These are phyloP conservation scores for Rhabdophis nuchalis DNA, from an alignment of 2,797 vertebrate species.

Conservation along the genomic window DNA sequence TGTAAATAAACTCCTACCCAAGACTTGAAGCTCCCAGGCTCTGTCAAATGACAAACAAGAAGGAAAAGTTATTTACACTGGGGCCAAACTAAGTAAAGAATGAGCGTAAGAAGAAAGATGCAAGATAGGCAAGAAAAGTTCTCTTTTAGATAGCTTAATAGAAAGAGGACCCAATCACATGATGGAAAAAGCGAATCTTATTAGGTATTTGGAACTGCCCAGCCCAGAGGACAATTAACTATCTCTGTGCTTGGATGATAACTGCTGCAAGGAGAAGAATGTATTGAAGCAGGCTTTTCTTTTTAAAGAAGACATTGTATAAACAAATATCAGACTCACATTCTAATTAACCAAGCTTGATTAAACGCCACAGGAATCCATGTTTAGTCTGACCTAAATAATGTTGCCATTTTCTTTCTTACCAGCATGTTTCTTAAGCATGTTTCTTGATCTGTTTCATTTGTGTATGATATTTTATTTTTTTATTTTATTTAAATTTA, in stretches of 20 bases:
- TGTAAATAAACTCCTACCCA: constrained; percentile 5
- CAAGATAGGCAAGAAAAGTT: not conserved
- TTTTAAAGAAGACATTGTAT: not conserved
- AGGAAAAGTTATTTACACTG: not conserved
- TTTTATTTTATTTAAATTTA: no score
- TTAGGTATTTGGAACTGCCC: not conserved
- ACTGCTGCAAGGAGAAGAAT: not conserved
- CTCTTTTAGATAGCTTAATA: not conserved
- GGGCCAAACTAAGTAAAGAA: not conserved
- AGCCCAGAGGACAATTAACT: constrained; percentile 7
- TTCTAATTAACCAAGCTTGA: not conserved
- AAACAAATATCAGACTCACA: not conserved
- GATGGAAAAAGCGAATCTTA: constrained; percentile 6
- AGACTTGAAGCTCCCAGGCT: constrained; percentile 30
- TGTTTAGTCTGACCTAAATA: not conserved
- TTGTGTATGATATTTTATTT: no score
- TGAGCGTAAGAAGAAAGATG: not conserved
- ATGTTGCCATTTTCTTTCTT: not conserved
- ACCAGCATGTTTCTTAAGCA: not conserved
- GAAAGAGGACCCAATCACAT: constrained; percentile 21
- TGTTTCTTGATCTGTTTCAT: not conserved
- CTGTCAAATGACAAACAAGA: not conserved
- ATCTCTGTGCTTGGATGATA: not conserved
- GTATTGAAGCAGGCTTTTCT: not conserved
- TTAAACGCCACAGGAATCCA: not conserved